These are phyloP conservation scores for Poeciliopsis retropinna DNA, from an alignment of 2,113 vertebrate species.

Conservation along the genomic window DNA sequence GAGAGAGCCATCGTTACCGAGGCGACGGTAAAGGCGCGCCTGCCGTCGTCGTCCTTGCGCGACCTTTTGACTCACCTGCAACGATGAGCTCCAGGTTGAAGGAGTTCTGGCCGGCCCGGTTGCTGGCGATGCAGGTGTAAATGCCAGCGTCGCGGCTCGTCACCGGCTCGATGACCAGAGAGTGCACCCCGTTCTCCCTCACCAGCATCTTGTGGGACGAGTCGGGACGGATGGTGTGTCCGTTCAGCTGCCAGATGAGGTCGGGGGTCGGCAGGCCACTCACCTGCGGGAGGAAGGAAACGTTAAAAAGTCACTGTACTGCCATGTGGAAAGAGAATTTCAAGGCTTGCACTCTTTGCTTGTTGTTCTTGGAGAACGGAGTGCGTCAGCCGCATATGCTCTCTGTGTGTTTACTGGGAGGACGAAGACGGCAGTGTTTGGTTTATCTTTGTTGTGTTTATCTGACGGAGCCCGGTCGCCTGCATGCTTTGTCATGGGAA, in stretches of 20 bases:
- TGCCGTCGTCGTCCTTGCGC: fast-evolving
- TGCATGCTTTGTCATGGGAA: constrained; percentile 57
- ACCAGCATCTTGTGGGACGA: constrained; percentile 96
- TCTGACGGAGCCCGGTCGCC: constrained; percentile 25
- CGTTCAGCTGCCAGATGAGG: constrained; percentile 94
- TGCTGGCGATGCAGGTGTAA: constrained; percentile 95
- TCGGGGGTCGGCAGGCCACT: constrained; percentile 96
- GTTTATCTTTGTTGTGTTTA: constrained; percentile 44
- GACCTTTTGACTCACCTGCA: constrained; percentile 83
- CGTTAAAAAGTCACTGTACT: background rate
- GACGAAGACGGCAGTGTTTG: constrained; percentile 40
- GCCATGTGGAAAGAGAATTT: background rate
- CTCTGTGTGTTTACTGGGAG: constrained; percentile 21
- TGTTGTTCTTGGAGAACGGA: constrained; percentile 13
- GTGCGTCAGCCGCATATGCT: constrained; percentile 11
- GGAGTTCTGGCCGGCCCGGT: constrained; percentile 94
- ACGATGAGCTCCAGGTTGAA: constrained; percentile 97
- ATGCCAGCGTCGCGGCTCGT: constrained; percentile 91
- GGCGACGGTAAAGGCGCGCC: fast-evolving
- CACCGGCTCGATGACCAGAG: constrained; percentile 94
- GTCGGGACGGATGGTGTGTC: constrained; percentile 90
- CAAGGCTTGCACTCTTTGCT: background rate
- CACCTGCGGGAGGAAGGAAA: constrained; percentile 78
- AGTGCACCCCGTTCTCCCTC: constrained; percentile 96
- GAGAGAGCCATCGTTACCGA: background rate